These are phyloP conservation scores for Solenodon paradoxus DNA, from an alignment of 2,113 vertebrate genomes.

Conservation along the genomic window DNA sequence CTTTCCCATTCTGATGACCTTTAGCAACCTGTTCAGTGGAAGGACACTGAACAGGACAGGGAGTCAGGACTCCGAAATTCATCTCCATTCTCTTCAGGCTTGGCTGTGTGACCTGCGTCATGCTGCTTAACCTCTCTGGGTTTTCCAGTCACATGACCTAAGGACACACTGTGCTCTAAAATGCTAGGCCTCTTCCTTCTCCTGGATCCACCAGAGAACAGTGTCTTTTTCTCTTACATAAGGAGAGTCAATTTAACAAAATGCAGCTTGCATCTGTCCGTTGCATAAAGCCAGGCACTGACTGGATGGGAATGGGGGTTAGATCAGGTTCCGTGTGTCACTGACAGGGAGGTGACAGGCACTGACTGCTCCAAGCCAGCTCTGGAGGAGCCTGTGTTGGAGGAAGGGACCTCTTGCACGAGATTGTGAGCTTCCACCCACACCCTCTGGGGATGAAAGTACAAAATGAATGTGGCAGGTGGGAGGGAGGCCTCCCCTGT, in stretches of 20 bases:
- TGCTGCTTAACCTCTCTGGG: neutral
- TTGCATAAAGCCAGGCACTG: no score
- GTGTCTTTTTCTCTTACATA: neutral
- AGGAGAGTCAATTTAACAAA: neutral
- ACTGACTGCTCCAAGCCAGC: neutral
- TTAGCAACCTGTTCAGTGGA: neutral
- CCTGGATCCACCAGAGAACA: neutral
- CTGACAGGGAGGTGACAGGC: neutral
- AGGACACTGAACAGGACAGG: neutral
- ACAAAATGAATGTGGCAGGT: neutral
- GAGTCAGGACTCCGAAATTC: neutral
- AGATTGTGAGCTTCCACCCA: no score
- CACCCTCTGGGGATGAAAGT: neutral
- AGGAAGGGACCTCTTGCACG: neutral
- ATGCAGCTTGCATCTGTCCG: neutral
- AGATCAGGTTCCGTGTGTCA: neutral
- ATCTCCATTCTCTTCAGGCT: rapidly evolving
- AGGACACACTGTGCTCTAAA: neutral
- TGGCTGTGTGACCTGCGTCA: neutral
- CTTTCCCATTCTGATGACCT: no score
- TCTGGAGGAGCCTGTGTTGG: neutral
- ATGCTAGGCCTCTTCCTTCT: neutral
- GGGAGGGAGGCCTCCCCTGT: neutral
- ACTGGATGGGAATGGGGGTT: no score
- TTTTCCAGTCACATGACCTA: no score